Evolutionary conservation across 2,113 vertebrate genomes (phyloP), one percentile per base, ranked within the genome.

Genomic region (Calonectris borealis): DNA sequence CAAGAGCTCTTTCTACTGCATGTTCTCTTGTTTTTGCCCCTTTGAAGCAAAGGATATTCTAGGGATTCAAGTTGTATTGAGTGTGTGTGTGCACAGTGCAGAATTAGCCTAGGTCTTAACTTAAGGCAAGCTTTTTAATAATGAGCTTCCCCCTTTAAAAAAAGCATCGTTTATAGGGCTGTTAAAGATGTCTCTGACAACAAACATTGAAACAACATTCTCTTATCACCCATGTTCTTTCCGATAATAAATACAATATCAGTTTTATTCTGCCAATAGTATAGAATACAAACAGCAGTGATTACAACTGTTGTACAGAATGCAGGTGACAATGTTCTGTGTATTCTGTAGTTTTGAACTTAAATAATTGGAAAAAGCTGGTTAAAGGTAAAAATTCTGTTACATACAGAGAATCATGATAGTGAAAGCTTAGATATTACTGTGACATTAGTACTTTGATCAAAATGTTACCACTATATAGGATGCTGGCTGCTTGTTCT

Each of bases 41-140:
- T 68, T 69, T 4, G 3, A 85, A 89, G 48, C 6, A 34, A 65
- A 20, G 31, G 26, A 8, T 72, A 3, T 57, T 87, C 13, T 68
- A 36, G 49, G 32, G 27, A 26, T 52, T 85, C 5, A n/a, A 2
- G 32, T 31, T 52, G 62, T 40, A n/a, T 11, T 54, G 36, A 22
- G 4, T 11, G 7, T 77, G n/a, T 77, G n/a, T 44, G 19, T 69
- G 27, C 34, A 13, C 7, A 42, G 38, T 1, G 2, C 0, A 0
- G 48, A 77, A 68, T 83, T 44, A 48, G 29, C 14, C 16, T 55
- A 51, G 78, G 4, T 7, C 20, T 87, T 78, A 58, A 70, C 29
- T 44, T 52, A 92, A 65, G 42, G 32, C 19, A 75, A 55, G 5
- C 9, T 38, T 62, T n/a, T 68, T 54, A 48, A 57, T 77, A 57